A percentile compares a stretch with the other conserved stretches of the same genome.
Conservation (phyloP, 2,113 vertebrate species). For the Origma solitaria region DNA sequence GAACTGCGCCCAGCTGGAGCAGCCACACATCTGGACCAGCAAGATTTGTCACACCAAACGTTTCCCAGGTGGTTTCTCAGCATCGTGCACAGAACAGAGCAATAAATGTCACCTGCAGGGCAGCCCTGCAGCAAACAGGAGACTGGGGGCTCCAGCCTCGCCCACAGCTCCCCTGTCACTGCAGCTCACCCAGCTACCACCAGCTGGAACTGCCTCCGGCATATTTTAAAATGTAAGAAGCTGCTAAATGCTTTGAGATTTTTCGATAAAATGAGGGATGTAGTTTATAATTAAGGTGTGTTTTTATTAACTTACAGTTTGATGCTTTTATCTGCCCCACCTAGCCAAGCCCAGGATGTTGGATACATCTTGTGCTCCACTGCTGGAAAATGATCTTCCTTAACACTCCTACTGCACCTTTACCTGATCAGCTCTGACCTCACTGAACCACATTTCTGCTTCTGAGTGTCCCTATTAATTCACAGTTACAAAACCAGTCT, state of each 20-base stretch:
- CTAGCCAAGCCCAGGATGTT: not conserved
- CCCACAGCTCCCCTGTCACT: not conserved
- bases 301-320: not conserved
- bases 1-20: not conserved
- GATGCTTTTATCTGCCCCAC: not conserved
- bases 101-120: not conserved
- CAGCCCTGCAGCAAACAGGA: not conserved
- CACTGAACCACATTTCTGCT: not conserved
- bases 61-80: not conserved
- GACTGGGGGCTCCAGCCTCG: not conserved
- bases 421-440: not conserved
- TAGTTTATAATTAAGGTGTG: not conserved
- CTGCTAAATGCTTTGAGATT: not conserved
- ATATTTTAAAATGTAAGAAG: not conserved
- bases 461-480: not conserved
- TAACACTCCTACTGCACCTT: not conserved
- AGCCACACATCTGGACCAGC: not conserved
- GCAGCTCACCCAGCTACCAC: not conserved
- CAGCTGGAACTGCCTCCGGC: not conserved
- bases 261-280: not conserved
- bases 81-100: not conserved
- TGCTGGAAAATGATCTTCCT: not conserved
- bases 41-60: not conserved
- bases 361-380: not conserved
- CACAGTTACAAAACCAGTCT: not conserved